Base-by-base conservation (phyloP, 2,113 vertebrate genomes). In the Galeopterus variegatus region DNA sequence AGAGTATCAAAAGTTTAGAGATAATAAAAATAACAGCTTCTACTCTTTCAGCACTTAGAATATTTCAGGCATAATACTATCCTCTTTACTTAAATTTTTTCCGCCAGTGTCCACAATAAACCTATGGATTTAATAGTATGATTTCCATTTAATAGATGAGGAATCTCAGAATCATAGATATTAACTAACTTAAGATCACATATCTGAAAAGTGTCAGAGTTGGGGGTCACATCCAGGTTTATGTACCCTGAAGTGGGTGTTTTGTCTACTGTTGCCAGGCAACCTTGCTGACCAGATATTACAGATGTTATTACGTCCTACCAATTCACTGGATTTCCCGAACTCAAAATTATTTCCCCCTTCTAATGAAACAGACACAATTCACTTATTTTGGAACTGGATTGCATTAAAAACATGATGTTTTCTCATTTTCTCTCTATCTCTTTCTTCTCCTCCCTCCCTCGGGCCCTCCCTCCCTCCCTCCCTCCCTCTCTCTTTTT, bases 381-480 rank as follows among this genome's bases (percentile, higher is more conserved):
- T 70, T 60, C n/a, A 36, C 24, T 70, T 48, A n/a, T 10, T 41
- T 64, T 52, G n/a, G 4, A 3, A 48, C 17, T 56, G 56, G 64
- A 93, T 56, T 33, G 33, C 8, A 72, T 14, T 18, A 60, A 45
- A 62, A 64, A 36, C 9, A 48, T 21, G 69, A 17, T 65, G 8
- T 36, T 54, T 79, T n/a, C 50, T 79, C 50, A 54, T 56, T 56
- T 21, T 7, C 6, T 56, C 31, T 54, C 52, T 79, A 9, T 54
- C n/a, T 19, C n/a, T 70, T 18, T 36, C 18, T 21, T 13, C n/a
- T 64, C 14, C 31, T 54, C 9, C 3, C 21, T 56, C 10, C 3
- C 17, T 4, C 1, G 23, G 6, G 15, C 9, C 18, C 45, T 10
- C 14, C 76, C 23, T 3, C 31, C 3, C 13, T 1, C 23, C n/a